Base-by-base conservation (phyloP, 2,113 vertebrate genomes). In the Rhea americana region DNA sequence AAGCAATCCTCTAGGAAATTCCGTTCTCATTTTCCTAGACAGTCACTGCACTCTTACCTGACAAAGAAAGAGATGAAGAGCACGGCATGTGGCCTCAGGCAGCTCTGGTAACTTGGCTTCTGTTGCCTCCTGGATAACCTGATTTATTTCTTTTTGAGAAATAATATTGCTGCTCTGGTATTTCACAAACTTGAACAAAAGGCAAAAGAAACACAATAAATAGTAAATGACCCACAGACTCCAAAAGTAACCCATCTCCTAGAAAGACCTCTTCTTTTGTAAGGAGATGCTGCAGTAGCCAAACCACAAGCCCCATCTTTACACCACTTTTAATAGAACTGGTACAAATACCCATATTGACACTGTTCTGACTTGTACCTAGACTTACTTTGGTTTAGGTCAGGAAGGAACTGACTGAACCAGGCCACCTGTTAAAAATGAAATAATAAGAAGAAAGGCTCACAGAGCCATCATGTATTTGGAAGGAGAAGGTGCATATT, bases 51-150 rank as follows among this genome's bases (percentile, higher is more conserved):
- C 22, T 85, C 95, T 92, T 96, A 99, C 98, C 99, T 99, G 98
- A 93, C 95, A 95, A 61, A 99, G 96, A 58, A 99, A 98, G 73
- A 91, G 91, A 77, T 78, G 96, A 78, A 99, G 97, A 90, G 98
- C 97, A 84, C 73, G 96, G 81, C 96, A 91, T 5, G 98, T 97
- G 65, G 97, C 95, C 20, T 93, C 94, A 22, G 97, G 95, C 91
- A 99, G 97, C 82, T 98, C 94, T 73, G 97, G 95, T 76, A 98
- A 84, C 56, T 98, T 98, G 65, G 78, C 95, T 94, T 88, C 96
- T 94, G 98, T 96, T 82, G 96, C 97, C 2, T 96, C 95, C 56
- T 98, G 97, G 68, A 99, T 95, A 95, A 99, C 92, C 37, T 96
- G 97, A 35, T 82, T 96, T 79, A 99, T 97, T 89, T 99, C 98